Base-by-base conservation (phyloP, 2,888 invertebrate genomes). In the Leistus spinibarbis region DNA sequence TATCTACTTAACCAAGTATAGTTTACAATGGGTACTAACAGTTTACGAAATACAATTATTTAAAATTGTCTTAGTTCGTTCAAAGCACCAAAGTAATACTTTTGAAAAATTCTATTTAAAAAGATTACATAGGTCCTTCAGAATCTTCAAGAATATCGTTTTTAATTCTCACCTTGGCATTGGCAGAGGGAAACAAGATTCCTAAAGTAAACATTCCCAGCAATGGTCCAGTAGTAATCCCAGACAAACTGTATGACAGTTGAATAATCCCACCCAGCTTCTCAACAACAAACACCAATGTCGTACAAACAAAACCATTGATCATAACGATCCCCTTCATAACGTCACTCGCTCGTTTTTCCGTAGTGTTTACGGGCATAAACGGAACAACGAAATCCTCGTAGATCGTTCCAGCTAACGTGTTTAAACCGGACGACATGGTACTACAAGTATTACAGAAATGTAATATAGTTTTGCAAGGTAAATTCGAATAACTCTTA, bases 231-330 rank as follows among this genome's bases (percentile, higher is more conserved):
- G 90, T 88, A 0, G 90, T 89, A 1, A 91, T 86, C 0, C 91
- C 91, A n/a, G 89, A 88, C 10, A 91, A 88, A 57, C 90, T 89
- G 27, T 89, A 86, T 0, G 88, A 87, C 2, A 92, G 88, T 81
- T 92, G 90, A 76, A 93, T 87, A 40, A 93, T 85, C 9, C 90
- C 89, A 64, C 93, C 93, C 65, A 93, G 83, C 76, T 89, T 88
- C 69, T 91, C 89, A 0, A 91, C 87, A 13, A 89, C 82, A 84
- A 90, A 91, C 2, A 91, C 88, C 63, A 97, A 85, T 0, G 87
- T 91, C 78, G 96, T 95, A 23, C 94, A 94, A 10, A 94, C 82
- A 0, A 91, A 83, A 0, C 97, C 96, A 5, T 81, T 72, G 0
- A 81, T 54, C 9, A 85, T 78, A 0, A 86, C 84, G 17, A 86